A percentile compares a stretch with the other conserved stretches of the same genome.
These are phyloP conservation scores for Avahi laniger DNA, from an alignment of 2,797 vertebrate species.

Conservation along the genomic window DNA sequence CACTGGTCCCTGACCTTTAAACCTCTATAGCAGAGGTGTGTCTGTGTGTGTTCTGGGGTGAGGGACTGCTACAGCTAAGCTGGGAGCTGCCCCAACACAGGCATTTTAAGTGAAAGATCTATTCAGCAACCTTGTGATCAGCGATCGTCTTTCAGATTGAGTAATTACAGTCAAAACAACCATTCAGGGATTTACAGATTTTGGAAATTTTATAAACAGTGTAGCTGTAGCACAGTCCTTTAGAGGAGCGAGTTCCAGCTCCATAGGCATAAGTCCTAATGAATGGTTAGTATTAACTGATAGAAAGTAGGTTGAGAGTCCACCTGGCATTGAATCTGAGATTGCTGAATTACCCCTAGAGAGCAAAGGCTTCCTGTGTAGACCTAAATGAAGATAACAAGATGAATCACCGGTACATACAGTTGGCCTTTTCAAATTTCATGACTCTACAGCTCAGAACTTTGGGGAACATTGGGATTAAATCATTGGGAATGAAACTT, in stretches of 20 bases:
- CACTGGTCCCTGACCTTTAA: background rate
- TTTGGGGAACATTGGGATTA: background rate
- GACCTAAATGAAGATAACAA: background rate
- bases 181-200: background rate
- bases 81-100: background rate
- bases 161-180: background rate
- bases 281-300: background rate
- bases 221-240: background rate
- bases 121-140: background rate
- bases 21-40: background rate
- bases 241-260: background rate
- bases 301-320: slow-evolving; percentile 46
- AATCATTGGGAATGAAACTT: background rate
- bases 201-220: background rate
- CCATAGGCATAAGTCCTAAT: background rate
- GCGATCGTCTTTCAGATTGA: background rate
- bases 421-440: background rate
- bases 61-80: background rate
- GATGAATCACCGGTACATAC: background rate
- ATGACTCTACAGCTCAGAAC: background rate
- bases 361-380: background rate
- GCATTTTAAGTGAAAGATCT: background rate
- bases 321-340: background rate
- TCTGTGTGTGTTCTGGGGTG: background rate
- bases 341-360: slow-evolving; percentile 3